Percentiles rank a stretch among this genome's conserved stretches.
phyloP scores from a whole-genome alignment of 2,113 vertebrate genomes.

The Clarias batrachus region DNA sequence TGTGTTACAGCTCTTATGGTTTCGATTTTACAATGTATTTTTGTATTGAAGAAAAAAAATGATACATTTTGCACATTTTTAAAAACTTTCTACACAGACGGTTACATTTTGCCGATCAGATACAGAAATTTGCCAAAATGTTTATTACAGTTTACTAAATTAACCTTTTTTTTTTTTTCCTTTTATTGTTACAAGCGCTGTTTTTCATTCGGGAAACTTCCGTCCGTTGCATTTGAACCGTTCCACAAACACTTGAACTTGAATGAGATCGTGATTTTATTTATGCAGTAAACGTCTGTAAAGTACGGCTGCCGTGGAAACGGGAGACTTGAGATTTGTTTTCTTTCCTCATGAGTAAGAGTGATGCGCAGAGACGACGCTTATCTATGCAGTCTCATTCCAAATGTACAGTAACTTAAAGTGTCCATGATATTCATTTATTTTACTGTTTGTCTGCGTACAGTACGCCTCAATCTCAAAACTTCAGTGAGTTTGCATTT shows the following conservation, averaged over 20 bases:
- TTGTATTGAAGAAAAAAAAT: not conserved
- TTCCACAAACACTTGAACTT: not conserved
- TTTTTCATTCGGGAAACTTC: not conserved
- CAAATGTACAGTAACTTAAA: too few relatives aligned
- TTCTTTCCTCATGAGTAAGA: not conserved
- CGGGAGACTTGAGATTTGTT: not conserved
- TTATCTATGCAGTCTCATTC: not conserved
- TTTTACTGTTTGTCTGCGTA: not conserved
- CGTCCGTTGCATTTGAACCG: not conserved
- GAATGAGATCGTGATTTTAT: not conserved
- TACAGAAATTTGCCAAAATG: not conserved
- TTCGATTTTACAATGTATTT: not conserved
- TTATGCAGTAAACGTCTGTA: not conserved
- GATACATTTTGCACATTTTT: not conserved
- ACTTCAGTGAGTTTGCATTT: not conserved
- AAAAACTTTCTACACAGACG: not conserved
- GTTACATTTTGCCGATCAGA: not conserved
- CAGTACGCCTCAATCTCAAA: not conserved
- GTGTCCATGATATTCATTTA: not conserved
- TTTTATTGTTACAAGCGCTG: not conserved
- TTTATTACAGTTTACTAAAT: not conserved
- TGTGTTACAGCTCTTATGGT: not conserved
- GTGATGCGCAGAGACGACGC: not conserved
- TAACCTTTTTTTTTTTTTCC: not conserved
- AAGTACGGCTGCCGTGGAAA: not conserved